These are phyloP conservation scores for Spermophilus dauricus DNA, from an alignment of 2,113 vertebrate species.

Conservation along the genomic window DNA sequence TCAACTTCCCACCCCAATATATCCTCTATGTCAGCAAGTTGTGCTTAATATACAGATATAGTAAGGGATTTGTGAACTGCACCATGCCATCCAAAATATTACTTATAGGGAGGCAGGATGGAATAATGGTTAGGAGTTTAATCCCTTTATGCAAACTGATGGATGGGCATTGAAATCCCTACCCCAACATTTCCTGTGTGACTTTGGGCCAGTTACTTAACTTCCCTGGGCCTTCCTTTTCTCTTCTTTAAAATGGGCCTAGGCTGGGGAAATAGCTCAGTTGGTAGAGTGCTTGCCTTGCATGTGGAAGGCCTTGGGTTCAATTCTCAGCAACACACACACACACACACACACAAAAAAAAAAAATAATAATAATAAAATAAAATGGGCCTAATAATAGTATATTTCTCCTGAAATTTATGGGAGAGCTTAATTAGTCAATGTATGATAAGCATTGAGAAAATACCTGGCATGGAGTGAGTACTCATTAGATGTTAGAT, in stretches of 20 bases:
- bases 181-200: not conserved
- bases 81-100: fast-evolving
- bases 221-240: not conserved
- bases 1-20: not conserved
- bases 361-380: too few relatives aligned
- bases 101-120: fast-evolving
- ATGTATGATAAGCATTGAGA: not conserved
- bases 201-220: not conserved
- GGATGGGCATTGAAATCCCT: not conserved
- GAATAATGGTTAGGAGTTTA: not conserved
- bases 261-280: too few relatives aligned
- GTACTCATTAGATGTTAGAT: not conserved
- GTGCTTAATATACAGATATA: not conserved
- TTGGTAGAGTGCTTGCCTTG: too few relatives aligned
- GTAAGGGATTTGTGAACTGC: not conserved
- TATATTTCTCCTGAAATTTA: not conserved
- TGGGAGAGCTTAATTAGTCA: not conserved
- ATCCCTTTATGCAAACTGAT: not conserved
- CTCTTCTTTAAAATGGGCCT: not conserved
- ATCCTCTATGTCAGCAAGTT: not conserved
- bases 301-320: too few relatives aligned
- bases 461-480: not conserved
- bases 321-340: too few relatives aligned
- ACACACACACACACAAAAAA: too few relatives aligned
- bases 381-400: not conserved